A percentile compares a stretch with the other conserved stretches of the same genome.
These are phyloP conservation scores for Uria aalge DNA, from an alignment of 2,113 vertebrate species.

Conservation along the genomic window DNA sequence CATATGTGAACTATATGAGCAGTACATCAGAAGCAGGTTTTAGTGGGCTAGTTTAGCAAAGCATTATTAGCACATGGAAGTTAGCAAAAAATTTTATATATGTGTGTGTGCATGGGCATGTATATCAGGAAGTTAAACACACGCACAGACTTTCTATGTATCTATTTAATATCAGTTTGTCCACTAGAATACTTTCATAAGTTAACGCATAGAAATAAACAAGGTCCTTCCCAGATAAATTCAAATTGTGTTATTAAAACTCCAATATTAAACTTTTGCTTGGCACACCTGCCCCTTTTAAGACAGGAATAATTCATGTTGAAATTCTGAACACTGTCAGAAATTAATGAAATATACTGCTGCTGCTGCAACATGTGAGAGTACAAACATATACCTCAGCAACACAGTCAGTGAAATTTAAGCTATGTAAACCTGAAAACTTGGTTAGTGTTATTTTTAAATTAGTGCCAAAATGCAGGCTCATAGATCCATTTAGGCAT, in stretches of 20 bases:
- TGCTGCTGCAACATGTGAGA: background rate
- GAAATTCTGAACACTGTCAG: background rate
- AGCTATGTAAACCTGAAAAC: background rate
- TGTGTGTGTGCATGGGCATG: background rate
- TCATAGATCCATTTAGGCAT: background rate
- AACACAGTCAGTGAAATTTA: background rate
- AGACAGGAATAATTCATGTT: background rate
- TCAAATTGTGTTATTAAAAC: background rate
- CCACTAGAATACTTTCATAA: background rate
- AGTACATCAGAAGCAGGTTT: conserved; percentile 44
- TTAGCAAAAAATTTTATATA: background rate
- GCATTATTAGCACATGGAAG: background rate
- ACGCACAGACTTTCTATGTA: background rate
- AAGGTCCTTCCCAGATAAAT: background rate
- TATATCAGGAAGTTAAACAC: background rate
- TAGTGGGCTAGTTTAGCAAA: background rate
- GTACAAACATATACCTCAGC: background rate
- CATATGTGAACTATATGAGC: background rate
- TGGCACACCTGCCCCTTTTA: background rate
- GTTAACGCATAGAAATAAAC: background rate
- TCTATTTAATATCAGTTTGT: background rate
- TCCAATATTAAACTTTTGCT: background rate
- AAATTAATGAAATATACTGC: background rate
- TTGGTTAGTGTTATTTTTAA: background rate
- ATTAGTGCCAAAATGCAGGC: background rate